A percentile compares a stretch with the other conserved stretches of the same genome.
These are phyloP conservation scores for Podabrus alpinus DNA, from an alignment of 2,888 invertebrate genomes.

Conservation along the genomic window DNA sequence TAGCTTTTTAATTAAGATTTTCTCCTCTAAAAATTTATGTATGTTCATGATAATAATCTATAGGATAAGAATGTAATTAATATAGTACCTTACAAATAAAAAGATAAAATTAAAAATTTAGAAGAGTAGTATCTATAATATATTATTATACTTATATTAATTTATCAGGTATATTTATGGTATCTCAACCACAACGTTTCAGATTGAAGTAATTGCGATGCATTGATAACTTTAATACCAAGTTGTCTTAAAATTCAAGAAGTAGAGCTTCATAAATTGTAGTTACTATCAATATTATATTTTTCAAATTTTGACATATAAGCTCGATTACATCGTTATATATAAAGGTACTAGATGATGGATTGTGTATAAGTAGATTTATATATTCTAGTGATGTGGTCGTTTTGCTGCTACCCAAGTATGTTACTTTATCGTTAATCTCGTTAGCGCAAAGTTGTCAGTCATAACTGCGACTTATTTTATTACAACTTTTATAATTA, in stretches of 20 bases:
- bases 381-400: conserved; percentile 25
- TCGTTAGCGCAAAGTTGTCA: conserved; percentile 24
- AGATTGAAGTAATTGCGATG: background rate
- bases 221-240: background rate
- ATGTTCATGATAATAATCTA: background rate
- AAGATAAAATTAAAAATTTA: background rate
- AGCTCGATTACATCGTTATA: conserved; percentile 15
- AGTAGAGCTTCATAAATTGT: background rate
- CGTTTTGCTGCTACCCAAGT: conserved; percentile 18
- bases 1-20: background rate
- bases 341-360: conserved; percentile 19
- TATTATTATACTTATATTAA: background rate
- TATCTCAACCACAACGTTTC: background rate
- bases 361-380: conserved; percentile 27
- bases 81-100: background rate
- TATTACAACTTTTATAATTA: conserved; percentile 17
- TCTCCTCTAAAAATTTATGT: background rate
- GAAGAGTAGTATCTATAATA: too few relatives aligned
- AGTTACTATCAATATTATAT: background rate
- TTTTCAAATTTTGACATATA: background rate
- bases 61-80: background rate
- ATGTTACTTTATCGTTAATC: conserved; percentile 23
- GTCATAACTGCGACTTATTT: conserved; percentile 20
- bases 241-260: background rate
- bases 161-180: background rate